Base-by-base conservation (phyloP, 2,888 invertebrate species). In the Polietes domitor region DNA sequence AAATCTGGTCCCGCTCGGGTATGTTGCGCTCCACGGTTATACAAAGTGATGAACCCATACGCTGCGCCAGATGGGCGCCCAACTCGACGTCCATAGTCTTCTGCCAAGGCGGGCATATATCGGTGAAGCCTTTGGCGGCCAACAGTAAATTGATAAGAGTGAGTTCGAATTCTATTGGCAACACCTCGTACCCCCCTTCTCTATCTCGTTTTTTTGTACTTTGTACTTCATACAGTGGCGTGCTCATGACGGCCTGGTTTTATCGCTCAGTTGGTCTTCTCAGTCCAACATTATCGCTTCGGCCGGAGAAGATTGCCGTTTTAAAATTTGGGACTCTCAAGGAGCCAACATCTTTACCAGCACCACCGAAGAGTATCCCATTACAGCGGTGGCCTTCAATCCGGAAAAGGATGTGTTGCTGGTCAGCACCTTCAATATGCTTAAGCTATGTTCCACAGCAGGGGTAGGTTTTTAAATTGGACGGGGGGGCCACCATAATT, bases 1-100 rank as follows among this genome's bases (percentile, higher is more conserved):
- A 99, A 93, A 96, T 99, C 82, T 99, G 99, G 99, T 99, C 99
- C 0, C 94, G 98, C 63, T 97, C 97, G 89, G 99, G 99, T 15
- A 96, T 98, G 94, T 93, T 99, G 15, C 94, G 99, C 1, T 98
- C 98, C 0, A 96, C 96, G 0, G 95, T 98, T 0, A 95, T 97
- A 61, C 96, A 97, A 87, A 94, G 95, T 86, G 96, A 96, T 77
- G 96, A 96, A 88, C 96, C 98, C 0, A 95, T 98, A 79, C 96
- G 98, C 88, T 95, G 95, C 76, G 96, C 97, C 2, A 95, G 96
- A 53, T 99, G 98, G 96, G 95, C 95, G 72, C 95, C 96, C 0
- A 95, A 95, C 87, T 95, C 95, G 86, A 94, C 94, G 43, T 93
- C 95, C 6, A 94, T 96, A 81, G 93, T 95, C 9, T 95, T 96